Evolutionary conservation across 2,797 vertebrate species (phyloP).

Genomic region (Pagetopsis macropterus): DNA sequence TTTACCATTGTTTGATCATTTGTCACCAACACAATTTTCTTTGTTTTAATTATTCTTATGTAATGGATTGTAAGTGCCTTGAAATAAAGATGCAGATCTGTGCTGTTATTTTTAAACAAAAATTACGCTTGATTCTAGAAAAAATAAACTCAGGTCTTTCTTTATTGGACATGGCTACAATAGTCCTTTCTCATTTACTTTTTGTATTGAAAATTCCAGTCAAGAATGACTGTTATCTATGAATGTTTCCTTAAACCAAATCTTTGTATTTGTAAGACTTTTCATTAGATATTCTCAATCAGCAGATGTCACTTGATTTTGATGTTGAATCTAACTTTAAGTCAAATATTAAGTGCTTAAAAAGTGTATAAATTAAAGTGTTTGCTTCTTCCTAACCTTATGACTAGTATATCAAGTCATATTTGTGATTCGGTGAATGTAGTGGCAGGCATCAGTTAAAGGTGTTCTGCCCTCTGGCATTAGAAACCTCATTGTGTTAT

Average conservation of each 20-base stretch:
- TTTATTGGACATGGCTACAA: background rate
- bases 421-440: conserved; percentile 1
- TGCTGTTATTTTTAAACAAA: background rate
- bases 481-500: conserved; percentile 16
- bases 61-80: background rate
- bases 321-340: background rate
- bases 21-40: background rate
- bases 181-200: background rate
- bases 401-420: background rate
- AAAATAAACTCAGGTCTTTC: background rate
- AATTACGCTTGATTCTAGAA: background rate
- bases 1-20: background rate
- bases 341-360: background rate
- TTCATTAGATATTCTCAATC: background rate
- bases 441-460: conserved; percentile 4
- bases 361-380: background rate
- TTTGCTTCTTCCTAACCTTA: background rate
- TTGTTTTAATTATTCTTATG: background rate
- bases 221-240: background rate
- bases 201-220: background rate
- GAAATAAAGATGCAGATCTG: background rate
- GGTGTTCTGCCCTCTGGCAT: conserved; percentile 27
- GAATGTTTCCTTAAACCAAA: background rate
- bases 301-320: background rate
- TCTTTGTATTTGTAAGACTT: background rate